Conservation (phyloP, 2,888 invertebrate genomes). For the Ornithoptera alexandrae region DNA sequence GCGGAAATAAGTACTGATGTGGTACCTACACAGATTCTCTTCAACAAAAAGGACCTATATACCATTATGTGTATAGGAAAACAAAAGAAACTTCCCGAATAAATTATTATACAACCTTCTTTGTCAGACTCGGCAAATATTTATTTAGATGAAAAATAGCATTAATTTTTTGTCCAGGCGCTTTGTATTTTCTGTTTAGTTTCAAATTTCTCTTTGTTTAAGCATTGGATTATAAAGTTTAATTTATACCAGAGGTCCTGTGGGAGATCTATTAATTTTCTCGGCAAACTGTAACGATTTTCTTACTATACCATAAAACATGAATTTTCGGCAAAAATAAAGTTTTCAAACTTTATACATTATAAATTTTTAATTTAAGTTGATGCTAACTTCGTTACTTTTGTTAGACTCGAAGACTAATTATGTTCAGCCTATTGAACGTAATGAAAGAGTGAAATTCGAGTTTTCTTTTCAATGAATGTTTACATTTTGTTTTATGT, state of each 20-base stretch:
- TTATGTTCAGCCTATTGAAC: not conserved
- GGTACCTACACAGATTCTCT: too few relatives aligned
- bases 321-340: not conserved
- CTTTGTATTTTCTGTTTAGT: slow-evolving; percentile 1
- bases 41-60: not conserved
- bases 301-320: not conserved
- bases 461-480: not conserved
- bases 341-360: not conserved
- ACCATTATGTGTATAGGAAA: not conserved
- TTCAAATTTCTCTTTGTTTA: not conserved
- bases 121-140: slow-evolving; percentile 4
- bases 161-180: slow-evolving; percentile 20
- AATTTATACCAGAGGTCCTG: too few relatives aligned
- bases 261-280: not conserved
- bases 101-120: slow-evolving; percentile 4
- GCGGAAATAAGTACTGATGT: too few relatives aligned
- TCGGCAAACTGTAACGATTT: too few relatives aligned
- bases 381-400: not conserved
- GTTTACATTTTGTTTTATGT: not conserved
- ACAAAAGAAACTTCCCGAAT: not conserved
- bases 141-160: slow-evolving; percentile 2
- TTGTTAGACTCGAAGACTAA: not conserved
- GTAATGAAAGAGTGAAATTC: not conserved
- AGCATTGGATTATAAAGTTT: not conserved
- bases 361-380: not conserved